phyloP scores from a whole-genome alignment of 2,113 vertebrate genomes.

The Panthera tigris region DNA sequence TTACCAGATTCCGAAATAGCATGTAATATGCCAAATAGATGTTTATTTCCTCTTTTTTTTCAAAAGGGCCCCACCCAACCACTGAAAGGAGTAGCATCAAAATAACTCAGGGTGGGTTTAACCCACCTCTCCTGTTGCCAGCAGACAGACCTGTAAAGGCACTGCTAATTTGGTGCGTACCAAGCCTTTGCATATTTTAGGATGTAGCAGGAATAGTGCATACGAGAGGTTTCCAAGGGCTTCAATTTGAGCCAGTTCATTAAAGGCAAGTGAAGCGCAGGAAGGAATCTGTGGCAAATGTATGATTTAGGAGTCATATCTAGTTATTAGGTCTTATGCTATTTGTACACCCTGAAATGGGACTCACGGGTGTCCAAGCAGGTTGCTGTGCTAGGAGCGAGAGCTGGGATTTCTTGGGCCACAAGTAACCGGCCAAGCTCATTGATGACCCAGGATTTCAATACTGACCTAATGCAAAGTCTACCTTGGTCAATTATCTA shows the following conservation, averaged over 20 bases:
- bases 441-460: background rate
- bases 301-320: background rate
- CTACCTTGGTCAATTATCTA: background rate
- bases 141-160: slow-evolving; percentile 40
- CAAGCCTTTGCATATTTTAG: slow-evolving; percentile 30
- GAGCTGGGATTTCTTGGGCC: background rate
- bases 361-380: background rate
- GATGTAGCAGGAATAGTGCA: background rate
- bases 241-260: slow-evolving; percentile 52
- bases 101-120: slow-evolving; percentile 56
- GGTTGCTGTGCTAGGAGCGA: background rate
- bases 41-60: slow-evolving; percentile 72
- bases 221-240: slow-evolving; percentile 12
- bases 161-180: slow-evolving; percentile 14
- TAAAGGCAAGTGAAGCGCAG: slow-evolving; percentile 24
- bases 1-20: slow-evolving; percentile 77
- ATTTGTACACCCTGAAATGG: background rate
- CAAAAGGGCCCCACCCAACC: slow-evolving; percentile 70
- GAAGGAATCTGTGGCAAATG: background rate
- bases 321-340: background rate
- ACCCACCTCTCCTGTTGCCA: background rate
- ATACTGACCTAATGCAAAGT: background rate
- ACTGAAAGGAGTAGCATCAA: slow-evolving; percentile 51
- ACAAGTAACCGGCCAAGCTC: background rate
- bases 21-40: slow-evolving; percentile 72